These are phyloP conservation scores for Malurus leucopterus DNA, from an alignment of 2,797 vertebrate species.

Conservation along the genomic window DNA sequence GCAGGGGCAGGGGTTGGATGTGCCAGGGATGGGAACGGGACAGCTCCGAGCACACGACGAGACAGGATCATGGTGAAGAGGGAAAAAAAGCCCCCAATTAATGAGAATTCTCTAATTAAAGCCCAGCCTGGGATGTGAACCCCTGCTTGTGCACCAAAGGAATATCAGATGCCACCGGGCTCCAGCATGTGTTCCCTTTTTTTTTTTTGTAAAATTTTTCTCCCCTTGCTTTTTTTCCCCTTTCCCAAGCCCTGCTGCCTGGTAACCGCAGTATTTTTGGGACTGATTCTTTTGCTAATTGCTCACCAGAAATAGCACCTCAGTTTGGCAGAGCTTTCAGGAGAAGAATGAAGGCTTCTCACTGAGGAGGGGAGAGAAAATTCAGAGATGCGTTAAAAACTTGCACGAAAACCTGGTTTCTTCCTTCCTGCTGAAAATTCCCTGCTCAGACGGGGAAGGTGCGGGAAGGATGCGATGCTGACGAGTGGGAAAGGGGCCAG, in stretches of 20 bases:
- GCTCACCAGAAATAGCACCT: constrained; percentile 66
- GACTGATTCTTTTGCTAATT: constrained; percentile 67
- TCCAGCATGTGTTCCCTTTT: not conserved
- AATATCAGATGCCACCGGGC: not conserved
- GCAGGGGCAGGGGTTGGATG: not conserved
- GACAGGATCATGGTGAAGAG: not conserved
- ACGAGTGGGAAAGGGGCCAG: not conserved
- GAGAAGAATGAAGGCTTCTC: constrained; percentile 45
- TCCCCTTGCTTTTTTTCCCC: not conserved
- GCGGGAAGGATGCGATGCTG: not conserved
- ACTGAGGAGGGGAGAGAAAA: not conserved
- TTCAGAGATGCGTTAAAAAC: constrained; percentile 14
- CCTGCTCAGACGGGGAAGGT: not conserved
- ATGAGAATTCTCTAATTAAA: constrained; percentile 15
- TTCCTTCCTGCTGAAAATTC: not conserved
- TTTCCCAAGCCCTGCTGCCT: constrained; percentile 49
- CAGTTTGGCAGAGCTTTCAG: constrained; percentile 61
- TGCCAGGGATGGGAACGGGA: not conserved
- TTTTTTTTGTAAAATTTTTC: not conserved
- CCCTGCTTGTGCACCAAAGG: not conserved
- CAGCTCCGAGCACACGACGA: not conserved
- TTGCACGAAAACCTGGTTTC: not conserved
- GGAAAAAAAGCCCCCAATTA: not conserved
- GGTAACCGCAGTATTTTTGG: constrained; percentile 62
- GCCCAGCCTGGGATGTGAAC: not conserved